Conservation (phyloP, 1,140 invertebrate genomes). For the Camponotus pennsylvanicus region DNA sequence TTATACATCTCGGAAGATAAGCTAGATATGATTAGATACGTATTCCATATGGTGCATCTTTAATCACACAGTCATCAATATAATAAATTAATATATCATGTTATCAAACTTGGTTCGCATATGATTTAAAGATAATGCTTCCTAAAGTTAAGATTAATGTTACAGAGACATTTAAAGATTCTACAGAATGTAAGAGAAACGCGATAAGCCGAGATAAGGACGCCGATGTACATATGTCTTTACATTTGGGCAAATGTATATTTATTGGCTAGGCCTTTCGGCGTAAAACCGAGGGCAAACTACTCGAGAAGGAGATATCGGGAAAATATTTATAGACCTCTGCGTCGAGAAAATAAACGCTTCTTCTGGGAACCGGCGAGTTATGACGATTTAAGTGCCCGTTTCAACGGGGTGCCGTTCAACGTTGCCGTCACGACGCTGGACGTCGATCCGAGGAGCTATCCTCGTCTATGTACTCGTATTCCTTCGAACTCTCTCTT, state of each 20-base stretch:
- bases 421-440: slow-evolving; percentile 48
- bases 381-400: slow-evolving; percentile 64
- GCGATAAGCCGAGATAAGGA: slow-evolving; percentile 21
- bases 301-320: slow-evolving; percentile 60
- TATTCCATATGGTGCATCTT: not conserved
- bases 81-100: not conserved
- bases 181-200: not conserved
- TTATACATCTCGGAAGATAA: not conserved
- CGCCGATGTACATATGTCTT: slow-evolving; percentile 20
- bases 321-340: slow-evolving; percentile 60
- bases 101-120: not conserved
- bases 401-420: slow-evolving; percentile 54
- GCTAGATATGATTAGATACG: not conserved
- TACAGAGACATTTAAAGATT: not conserved
- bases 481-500: slow-evolving; percentile 7
- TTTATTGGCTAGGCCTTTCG: slow-evolving; percentile 36
- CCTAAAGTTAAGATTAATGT: not conserved
- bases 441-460: slow-evolving; percentile 33
- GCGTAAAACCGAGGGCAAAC: slow-evolving; percentile 47
- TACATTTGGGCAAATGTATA: slow-evolving; percentile 55
- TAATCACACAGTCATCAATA: not conserved
- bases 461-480: slow-evolving; percentile 40
- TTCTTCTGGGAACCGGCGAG: slow-evolving; percentile 58
- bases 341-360: slow-evolving; percentile 60
- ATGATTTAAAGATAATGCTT: not conserved